Evolutionary conservation across 2,797 vertebrate species (phyloP).

Genomic region (Muscicapa comitata): DNA sequence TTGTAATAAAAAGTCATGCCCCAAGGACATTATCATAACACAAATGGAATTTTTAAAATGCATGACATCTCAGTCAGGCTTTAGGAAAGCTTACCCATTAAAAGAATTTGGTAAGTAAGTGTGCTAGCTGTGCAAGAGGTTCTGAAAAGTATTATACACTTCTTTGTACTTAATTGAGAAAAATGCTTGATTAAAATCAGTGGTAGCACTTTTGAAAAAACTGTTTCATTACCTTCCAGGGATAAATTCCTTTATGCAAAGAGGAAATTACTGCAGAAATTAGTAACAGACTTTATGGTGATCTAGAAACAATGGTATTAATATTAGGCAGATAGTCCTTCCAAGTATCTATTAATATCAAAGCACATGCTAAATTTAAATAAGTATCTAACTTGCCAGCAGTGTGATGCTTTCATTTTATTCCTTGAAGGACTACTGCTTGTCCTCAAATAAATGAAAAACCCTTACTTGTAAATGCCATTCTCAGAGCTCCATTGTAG

Average conservation of each 20-base stretch:
- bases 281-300: not conserved
- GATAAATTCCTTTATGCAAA: not conserved
- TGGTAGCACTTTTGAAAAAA: not conserved
- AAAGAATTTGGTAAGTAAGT: not conserved
- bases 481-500: not conserved
- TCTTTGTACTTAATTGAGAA: not conserved
- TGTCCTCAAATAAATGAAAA: not conserved
- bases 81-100: not conserved
- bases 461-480: not conserved
- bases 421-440: not conserved
- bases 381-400: not conserved
- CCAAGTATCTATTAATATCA: not conserved
- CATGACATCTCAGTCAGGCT: not conserved
- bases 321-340: not conserved
- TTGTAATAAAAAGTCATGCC: not conserved
- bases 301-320: not conserved
- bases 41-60: not conserved
- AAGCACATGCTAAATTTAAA: not conserved
- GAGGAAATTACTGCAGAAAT: not conserved
- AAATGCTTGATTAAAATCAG: not conserved
- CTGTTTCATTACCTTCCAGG: not conserved
- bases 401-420: not conserved
- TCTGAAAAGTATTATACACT: not conserved
- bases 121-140: not conserved
- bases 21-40: not conserved